Evolutionary conservation across 1,140 invertebrate genomes (phyloP), one percentile per base, ranked within the genome.

Genomic region (Monomorium pharaonis): DNA sequence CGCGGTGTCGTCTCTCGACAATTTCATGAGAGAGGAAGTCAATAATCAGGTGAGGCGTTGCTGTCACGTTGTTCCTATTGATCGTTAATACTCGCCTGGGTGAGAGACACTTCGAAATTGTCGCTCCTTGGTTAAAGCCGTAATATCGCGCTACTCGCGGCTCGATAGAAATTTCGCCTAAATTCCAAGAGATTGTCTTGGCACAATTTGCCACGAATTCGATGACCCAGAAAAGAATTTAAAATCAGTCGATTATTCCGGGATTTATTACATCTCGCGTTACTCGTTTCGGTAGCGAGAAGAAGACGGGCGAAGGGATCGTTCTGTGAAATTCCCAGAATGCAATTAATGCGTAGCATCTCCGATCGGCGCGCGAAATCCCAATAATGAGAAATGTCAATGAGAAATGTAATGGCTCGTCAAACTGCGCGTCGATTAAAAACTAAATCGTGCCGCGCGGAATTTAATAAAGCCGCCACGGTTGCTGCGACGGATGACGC

Each of bases 1-100:
- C 94, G 97, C 97, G 70, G 97, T 98, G 27, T 95, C 96, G 84
- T 97, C 97, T 56, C 95, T 98, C 70, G 97, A 98, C 94, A 96
- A 96, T 86, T 97, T 98, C 90, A 96, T 98, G 92, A 95, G 96
- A 85, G 95, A 96, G 69, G 96, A 97, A 88, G 96, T 97, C 89
- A 96, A 96, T 90, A 97, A 97, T 93, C 96, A 97, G 95, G 97
- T 97, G 94, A 94, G 84, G 24, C 27, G 24, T 72, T 51, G 14
- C 14, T 2, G 2, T n/a, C 18, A 51, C 24, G 18, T 3, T 30
- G 24, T 27, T 67, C 42, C 10, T 6, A 33, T 33, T 58, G 42
- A n/a, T 5, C 42, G 42, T 47, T 60, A 69, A 67, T 69, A 18
- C 37, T 24, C n/a, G 60, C 5, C 44, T 33, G 51, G n/a, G 16